Conservation (phyloP, 2,888 invertebrate species). For the Idaea biselata region DNA sequence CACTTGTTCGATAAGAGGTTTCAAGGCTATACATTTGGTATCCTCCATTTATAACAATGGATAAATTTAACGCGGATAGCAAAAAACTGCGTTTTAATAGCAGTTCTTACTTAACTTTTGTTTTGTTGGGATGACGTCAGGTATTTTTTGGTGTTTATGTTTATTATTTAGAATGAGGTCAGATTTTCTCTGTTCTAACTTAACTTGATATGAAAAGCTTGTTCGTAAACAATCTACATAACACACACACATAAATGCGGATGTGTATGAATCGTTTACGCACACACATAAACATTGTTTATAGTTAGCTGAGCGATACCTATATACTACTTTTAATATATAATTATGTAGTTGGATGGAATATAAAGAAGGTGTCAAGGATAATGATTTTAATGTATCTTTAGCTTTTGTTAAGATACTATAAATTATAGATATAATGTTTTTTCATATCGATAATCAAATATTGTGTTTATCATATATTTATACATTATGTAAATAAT, state of each 20-base stretch:
- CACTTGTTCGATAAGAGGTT: conserved; percentile 75
- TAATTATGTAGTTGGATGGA: not conserved
- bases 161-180: not conserved
- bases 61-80: conserved; percentile 52
- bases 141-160: not conserved
- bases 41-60: conserved; percentile 64
- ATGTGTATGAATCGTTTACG: not conserved
- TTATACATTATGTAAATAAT: too few relatives aligned
- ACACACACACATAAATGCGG: not conserved
- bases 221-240: not conserved
- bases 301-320: not conserved
- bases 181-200: not conserved
- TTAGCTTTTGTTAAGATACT: not conserved
- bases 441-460: not conserved
- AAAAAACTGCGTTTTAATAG: conserved; percentile 43
- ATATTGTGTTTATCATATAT: not conserved
- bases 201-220: not conserved
- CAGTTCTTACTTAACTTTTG: conserved; percentile 33
- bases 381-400: not conserved
- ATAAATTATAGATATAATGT: not conserved
- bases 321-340: not conserved
- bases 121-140: conserved; percentile 9
- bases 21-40: conserved; percentile 72
- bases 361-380: conserved; percentile 3
- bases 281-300: not conserved